Evolutionary conservation across 2,797 vertebrate species (phyloP), one percentile per base, ranked within the genome.

Genomic region (Manis javanica): DNA sequence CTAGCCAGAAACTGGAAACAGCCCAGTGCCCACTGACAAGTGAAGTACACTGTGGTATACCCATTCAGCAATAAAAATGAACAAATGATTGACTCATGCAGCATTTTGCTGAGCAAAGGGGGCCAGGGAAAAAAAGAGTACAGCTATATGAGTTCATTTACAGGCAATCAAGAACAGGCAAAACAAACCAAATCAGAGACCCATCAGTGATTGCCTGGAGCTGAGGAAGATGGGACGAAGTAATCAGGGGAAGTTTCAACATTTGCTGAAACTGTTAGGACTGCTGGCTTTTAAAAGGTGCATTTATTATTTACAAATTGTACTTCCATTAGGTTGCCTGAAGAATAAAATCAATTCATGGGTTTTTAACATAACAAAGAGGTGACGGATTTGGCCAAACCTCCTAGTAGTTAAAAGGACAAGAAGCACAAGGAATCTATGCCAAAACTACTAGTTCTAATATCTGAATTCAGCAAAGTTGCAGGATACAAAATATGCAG

Each of bases 291-390:
- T 71, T 46, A 39, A 87, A 87, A 83, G 37, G 64, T 77, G 11
- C 31, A 53, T 78, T 37, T 55, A 71, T 34, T 49, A 34, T 5
- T 79, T 31, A 8, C 29, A 46, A 68, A 55, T 66, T 55, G 55
- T 12, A 75, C 13, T 51, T 90, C 68, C 31, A 21, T 77, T 69
- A 69, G 59, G 13, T 5, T 51, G 16, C 57, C 26, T 90, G 39
- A 68, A 91, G 6, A 85, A 79, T 51, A 85, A 83, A 81, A n/a
- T 69, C 61, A 90, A 49, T 24, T 79, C 77, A 91, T 71, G 81
- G 37, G 24, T 83, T 64, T n/a, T 34, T 7, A 11, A 16, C n/a
- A 68, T 23, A 24, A 29, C 37, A 2, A 39, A 7, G 21, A 13
- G 34, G 4, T 3, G 34, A 4, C 42, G 69, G 72, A 63, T 68